Evolutionary conservation across 2,113 vertebrate genomes (phyloP).

Genomic region (Motacilla tschutschensis): DNA sequence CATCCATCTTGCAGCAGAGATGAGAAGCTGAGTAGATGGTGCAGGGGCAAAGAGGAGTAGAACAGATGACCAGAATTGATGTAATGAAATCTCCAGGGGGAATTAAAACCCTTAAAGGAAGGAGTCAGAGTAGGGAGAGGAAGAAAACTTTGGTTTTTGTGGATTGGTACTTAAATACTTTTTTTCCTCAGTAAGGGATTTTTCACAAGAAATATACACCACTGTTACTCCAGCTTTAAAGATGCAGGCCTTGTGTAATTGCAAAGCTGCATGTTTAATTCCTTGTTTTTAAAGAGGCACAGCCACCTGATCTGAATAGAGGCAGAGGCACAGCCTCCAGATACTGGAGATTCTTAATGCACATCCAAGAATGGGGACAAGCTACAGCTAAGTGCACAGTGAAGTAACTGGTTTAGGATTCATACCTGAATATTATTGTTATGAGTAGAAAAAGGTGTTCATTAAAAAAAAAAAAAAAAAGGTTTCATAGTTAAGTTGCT

Average conservation of each 20-base stretch:
- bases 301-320: neutral
- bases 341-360: accelerated
- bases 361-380: accelerated
- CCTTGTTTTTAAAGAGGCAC: neutral
- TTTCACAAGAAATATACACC: neutral
- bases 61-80: neutral
- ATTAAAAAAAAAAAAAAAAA: too few species aligned
- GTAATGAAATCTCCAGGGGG: neutral
- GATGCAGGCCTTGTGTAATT: neutral
- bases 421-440: neutral
- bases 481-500: too few species aligned
- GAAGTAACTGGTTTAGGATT: neutral
- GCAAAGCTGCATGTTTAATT: neutral
- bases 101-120: neutral
- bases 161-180: neutral
- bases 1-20: neutral
- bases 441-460: too few species aligned
- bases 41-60: neutral
- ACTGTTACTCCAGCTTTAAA: neutral
- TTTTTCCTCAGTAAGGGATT: neutral
- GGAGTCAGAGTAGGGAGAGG: neutral
- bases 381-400: neutral
- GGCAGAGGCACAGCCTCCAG: neutral
- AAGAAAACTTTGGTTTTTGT: neutral
- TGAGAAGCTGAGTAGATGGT: neutral